Percentiles rank a stretch among this genome's conserved stretches.
Evolutionary conservation across 2,888 invertebrate species (phyloP).

Genomic region (Subacronicta megacephala): DNA sequence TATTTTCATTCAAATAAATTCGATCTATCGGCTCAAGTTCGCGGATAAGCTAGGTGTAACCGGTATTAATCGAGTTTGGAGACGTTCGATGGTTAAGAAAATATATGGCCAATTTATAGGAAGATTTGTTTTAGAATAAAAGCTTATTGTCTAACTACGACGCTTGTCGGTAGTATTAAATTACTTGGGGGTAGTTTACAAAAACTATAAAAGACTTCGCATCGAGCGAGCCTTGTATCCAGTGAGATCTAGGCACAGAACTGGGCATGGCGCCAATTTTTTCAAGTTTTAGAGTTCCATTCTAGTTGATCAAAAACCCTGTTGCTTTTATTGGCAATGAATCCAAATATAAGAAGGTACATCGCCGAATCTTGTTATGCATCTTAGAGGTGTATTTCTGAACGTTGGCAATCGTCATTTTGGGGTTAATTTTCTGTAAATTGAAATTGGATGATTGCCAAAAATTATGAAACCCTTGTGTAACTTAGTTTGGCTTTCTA

Average conservation of each 20-base stretch:
- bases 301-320: conserved; percentile 58
- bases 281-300: conserved; percentile 69
- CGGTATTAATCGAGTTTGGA: conserved; percentile 61
- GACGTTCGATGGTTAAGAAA: conserved; percentile 53
- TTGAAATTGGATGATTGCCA: conserved; percentile 7
- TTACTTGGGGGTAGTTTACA: conserved; percentile 67
- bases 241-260: conserved; percentile 55
- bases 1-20: conserved; percentile 74
- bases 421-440: conserved; percentile 9
- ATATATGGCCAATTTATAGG: conserved; percentile 67
- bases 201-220: conserved; percentile 75
- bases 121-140: conserved; percentile 72
- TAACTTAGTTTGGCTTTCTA: background rate
- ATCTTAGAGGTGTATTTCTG: conserved; percentile 28
- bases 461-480: background rate
- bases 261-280: conserved; percentile 80
- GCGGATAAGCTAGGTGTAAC: conserved; percentile 63
- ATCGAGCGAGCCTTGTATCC: conserved; percentile 68
- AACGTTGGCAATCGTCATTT: conserved; percentile 18
- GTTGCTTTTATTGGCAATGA: conserved; percentile 58
- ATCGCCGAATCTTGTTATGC: conserved; percentile 31
- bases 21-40: conserved; percentile 59
- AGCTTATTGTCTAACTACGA: conserved; percentile 66
- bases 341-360: conserved; percentile 32
- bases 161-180: conserved; percentile 69